phyloP scores from a whole-genome alignment of 2,888 invertebrate genomes.

The Polyommatus icarus region DNA sequence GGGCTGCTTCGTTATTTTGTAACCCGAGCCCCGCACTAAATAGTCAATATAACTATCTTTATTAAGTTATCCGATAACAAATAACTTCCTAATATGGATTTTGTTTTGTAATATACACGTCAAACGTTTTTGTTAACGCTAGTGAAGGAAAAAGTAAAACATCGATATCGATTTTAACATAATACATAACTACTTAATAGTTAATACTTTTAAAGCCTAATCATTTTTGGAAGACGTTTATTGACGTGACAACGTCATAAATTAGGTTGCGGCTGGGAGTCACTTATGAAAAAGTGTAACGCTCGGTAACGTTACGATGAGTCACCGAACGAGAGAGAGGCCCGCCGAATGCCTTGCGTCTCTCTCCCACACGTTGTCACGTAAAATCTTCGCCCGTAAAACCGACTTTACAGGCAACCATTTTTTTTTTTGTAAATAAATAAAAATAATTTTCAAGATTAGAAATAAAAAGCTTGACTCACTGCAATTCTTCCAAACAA shows the following conservation, averaged over 20 bases:
- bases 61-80: conserved; percentile 25
- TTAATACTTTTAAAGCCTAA: neutral
- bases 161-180: neutral
- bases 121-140: neutral
- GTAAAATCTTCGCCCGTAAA: too few species aligned
- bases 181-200: neutral
- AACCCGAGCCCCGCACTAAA: conserved; percentile 40
- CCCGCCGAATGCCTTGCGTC: too few species aligned
- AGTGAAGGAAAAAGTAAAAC: neutral
- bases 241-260: too few species aligned
- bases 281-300: too few species aligned
- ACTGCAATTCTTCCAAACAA: conserved; percentile 35
- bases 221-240: neutral
- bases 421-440: neutral
- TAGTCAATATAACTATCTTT: conserved; percentile 6
- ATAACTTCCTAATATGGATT: neutral
- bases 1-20: conserved; percentile 47
- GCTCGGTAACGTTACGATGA: too few species aligned
- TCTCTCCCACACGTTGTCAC: too few species aligned
- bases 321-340: too few species aligned
- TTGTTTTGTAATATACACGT: conserved; percentile 8
- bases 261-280: too few species aligned
- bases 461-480: conserved; percentile 26
- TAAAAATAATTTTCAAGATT: neutral
- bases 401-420: too few species aligned